A percentile compares a stretch with the other conserved stretches of the same genome.
These are phyloP conservation scores for Rhagoletis pomonella DNA, from an alignment of 1,140 invertebrate genomes.

Conservation along the genomic window DNA sequence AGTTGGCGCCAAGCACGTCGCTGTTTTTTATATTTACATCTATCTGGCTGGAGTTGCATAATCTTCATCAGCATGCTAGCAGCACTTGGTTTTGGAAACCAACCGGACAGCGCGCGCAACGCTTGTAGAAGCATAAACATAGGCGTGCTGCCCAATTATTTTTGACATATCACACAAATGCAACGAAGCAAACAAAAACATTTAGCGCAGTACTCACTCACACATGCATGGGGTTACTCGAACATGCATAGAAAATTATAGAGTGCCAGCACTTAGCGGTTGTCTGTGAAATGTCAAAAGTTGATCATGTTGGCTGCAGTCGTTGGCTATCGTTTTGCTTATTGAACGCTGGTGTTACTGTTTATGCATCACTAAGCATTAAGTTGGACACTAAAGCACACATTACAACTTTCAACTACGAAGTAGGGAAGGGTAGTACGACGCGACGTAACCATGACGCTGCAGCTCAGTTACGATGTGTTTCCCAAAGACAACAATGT, in stretches of 20 bases:
- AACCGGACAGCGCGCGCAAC: neutral
- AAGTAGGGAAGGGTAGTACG: too few species aligned
- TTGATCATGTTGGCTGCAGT: constrained; percentile 1
- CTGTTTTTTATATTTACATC: neutral
- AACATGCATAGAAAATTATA: neutral
- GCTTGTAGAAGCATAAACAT: constrained; percentile 42
- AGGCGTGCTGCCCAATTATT: constrained; percentile 48
- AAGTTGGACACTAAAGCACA: neutral
- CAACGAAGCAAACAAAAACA: neutral
- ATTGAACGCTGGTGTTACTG: neutral
- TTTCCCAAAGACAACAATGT: too few species aligned
- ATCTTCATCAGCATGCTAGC: constrained; percentile 1
- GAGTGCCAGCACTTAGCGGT: neutral
- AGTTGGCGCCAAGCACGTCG: constrained; percentile 30
- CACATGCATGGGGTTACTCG: neutral
- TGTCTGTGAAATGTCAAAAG: constrained; percentile 28
- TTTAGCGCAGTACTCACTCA: neutral
- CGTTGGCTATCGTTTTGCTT: neutral
- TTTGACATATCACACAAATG: constrained; percentile 52
- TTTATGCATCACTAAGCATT: constrained; percentile 30
- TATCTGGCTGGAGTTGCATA: neutral
- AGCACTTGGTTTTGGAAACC: neutral
- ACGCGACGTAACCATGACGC: neutral
- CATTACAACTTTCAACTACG: neutral
- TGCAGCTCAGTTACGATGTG: neutral